Evolutionary conservation across 2,888 invertebrate genomes (phyloP).

Genomic region (Hemicrepidius hirtus): DNA sequence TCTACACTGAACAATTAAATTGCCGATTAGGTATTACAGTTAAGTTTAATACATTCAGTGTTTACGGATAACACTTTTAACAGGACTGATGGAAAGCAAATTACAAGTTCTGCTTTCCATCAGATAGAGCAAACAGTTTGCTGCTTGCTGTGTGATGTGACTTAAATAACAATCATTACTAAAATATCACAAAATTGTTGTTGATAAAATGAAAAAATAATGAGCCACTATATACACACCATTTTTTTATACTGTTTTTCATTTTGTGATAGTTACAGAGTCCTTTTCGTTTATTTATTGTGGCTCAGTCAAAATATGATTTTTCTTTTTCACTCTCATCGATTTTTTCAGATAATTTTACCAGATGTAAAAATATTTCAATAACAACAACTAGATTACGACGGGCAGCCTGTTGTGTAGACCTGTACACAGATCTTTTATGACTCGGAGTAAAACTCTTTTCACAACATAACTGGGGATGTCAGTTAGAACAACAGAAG

Average conservation of each 20-base stretch:
- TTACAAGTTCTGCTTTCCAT: slow-evolving; percentile 61
- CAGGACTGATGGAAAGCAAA: slow-evolving; percentile 59
- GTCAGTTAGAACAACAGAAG: slow-evolving; percentile 57
- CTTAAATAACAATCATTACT: slow-evolving; percentile 76
- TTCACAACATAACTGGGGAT: slow-evolving; percentile 55
- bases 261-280: slow-evolving; percentile 49
- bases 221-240: slow-evolving; percentile 72
- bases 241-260: slow-evolving; percentile 61
- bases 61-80: slow-evolving; percentile 57
- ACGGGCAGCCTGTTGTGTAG: slow-evolving; percentile 67
- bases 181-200: slow-evolving; percentile 77
- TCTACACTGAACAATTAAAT: slow-evolving; percentile 50
- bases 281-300: slow-evolving; percentile 48
- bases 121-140: slow-evolving; percentile 66
- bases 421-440: slow-evolving; percentile 57
- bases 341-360: slow-evolving; percentile 70
- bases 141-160: slow-evolving; percentile 73
- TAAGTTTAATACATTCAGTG: slow-evolving; percentile 44
- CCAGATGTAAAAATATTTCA: slow-evolving; percentile 70
- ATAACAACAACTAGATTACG: slow-evolving; percentile 72
- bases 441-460: slow-evolving; percentile 52
- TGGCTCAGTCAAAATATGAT: slow-evolving; percentile 60
- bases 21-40: slow-evolving; percentile 31
- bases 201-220: slow-evolving; percentile 74
- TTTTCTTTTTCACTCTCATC: slow-evolving; percentile 59